Percentiles rank a stretch among this genome's conserved stretches.
Evolutionary conservation across 2,888 invertebrate genomes (phyloP).

Genomic region (Protonemura montana): DNA sequence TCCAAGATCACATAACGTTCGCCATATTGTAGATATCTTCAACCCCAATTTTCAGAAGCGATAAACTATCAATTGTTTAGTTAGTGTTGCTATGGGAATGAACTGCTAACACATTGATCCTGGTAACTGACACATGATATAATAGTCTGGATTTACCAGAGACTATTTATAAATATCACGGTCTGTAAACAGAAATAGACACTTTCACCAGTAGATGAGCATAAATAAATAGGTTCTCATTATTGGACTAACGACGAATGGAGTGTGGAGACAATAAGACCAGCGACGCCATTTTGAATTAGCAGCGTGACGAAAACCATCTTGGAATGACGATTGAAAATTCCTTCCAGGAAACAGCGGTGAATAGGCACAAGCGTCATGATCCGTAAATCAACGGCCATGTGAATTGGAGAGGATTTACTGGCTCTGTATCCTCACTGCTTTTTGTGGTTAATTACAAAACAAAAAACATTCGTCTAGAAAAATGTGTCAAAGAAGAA

Average conservation of each 20-base stretch:
- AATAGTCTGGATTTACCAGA: neutral
- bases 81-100: neutral
- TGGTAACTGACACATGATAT: neutral
- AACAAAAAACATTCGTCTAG: neutral
- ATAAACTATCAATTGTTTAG: neutral
- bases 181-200: neutral
- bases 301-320: neutral
- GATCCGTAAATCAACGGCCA: neutral
- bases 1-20: too few relatives aligned
- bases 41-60: neutral
- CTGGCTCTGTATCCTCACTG: neutral
- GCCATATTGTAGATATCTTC: too few relatives aligned
- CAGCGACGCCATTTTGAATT: neutral
- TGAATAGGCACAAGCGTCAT: neutral
- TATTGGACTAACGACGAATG: constrained; percentile 5
- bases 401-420: neutral
- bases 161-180: neutral
- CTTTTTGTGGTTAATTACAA: neutral
- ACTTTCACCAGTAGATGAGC: neutral
- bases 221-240: neutral
- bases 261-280: neutral
- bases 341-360: neutral
- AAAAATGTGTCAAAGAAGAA: neutral
- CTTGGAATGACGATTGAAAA: neutral
- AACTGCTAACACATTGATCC: neutral